These are phyloP conservation scores for Periplaneta americana DNA, from an alignment of 1,140 invertebrate species.

Conservation along the genomic window DNA sequence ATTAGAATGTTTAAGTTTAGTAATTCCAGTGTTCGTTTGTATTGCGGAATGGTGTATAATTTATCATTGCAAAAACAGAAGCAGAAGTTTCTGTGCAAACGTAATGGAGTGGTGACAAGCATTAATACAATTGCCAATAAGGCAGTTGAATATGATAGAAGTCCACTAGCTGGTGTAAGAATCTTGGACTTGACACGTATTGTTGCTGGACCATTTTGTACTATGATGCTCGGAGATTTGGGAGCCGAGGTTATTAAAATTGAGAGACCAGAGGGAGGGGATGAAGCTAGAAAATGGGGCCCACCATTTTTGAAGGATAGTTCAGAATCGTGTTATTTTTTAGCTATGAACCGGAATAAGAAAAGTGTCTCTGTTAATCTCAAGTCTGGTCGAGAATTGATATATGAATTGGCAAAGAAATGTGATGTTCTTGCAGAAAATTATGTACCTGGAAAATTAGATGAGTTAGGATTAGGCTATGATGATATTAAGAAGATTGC, in stretches of 20 bases:
- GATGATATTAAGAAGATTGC: conserved; percentile 61
- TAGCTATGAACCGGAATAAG: conserved; percentile 91
- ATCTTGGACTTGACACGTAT: conserved; percentile 82
- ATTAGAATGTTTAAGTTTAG: background rate
- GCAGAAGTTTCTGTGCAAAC: background rate
- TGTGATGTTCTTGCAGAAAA: conserved; percentile 93
- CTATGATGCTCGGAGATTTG: conserved; percentile 89
- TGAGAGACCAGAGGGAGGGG: conserved; percentile 72
- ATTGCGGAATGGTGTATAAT: background rate
- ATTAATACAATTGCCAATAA: background rate
- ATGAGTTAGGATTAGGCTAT: conserved; percentile 74
- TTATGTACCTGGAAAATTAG: conserved; percentile 86
- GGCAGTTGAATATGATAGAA: too few species aligned
- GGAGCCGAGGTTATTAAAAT: conserved; percentile 94
- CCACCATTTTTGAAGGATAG: conserved; percentile 71
- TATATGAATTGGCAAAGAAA: conserved; percentile 64
- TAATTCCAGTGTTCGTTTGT: background rate
- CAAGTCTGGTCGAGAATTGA: conserved; percentile 67
- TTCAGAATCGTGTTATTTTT: conserved; percentile 73
- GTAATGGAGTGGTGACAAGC: background rate
- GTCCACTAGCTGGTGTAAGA: conserved; percentile 55
- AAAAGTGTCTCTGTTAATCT: conserved; percentile 88
- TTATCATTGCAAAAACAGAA: background rate
- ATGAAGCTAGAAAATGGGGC: conserved; percentile 89
- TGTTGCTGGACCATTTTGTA: conserved; percentile 80